These are phyloP conservation scores for Synergus japonicus DNA, from an alignment of 2,888 invertebrate species.

Conservation along the genomic window DNA sequence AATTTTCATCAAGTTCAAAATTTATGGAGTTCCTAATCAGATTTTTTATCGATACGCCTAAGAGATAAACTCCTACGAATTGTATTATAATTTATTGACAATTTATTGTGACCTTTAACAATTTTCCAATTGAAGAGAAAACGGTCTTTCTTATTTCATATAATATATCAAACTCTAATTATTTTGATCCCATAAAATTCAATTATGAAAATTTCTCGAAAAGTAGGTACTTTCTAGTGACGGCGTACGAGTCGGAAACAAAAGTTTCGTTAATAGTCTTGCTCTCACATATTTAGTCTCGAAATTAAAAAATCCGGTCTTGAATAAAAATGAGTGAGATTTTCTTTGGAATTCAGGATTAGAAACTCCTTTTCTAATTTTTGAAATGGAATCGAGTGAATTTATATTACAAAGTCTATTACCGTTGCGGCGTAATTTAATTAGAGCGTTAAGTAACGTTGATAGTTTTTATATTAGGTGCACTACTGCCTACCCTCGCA, in stretches of 20 bases:
- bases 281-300: neutral
- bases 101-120: neutral
- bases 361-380: neutral
- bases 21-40: neutral
- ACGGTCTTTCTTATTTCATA: too few species aligned
- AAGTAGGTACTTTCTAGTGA: neutral
- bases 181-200: too few species aligned
- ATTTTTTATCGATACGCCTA: neutral
- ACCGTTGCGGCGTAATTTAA: conserved; percentile 32
- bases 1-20: neutral
- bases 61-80: neutral
- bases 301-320: neutral
- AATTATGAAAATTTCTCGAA: neutral
- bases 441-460: conserved; percentile 40
- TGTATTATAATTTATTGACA: neutral
- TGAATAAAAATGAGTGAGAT: neutral
- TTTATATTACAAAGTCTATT: neutral
- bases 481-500: neutral
- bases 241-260: neutral
- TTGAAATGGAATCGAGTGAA: neutral
- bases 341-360: neutral
- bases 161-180: too few species aligned
- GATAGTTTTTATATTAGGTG: conserved; percentile 40
- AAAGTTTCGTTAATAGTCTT: neutral
- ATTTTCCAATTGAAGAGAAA: neutral